phyloP scores from a whole-genome alignment of 2,113 vertebrate species.

The Rhinoderma darwinii region DNA sequence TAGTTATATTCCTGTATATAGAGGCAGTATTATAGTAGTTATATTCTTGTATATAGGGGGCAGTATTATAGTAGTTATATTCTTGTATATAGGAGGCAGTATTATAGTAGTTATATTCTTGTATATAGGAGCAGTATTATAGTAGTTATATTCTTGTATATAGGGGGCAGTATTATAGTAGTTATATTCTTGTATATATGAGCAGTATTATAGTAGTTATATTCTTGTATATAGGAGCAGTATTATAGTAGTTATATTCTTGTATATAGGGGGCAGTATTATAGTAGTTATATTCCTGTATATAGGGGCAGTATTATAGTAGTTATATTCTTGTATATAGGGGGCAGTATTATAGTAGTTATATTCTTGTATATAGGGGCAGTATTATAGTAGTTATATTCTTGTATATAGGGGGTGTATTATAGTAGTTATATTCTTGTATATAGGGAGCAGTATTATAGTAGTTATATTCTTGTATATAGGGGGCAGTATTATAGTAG shows the following conservation, averaged over 20 bases:
- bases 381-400: conserved; percentile 5
- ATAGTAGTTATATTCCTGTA: neutral
- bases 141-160: too few relatives aligned
- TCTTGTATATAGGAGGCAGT: neutral
- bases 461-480: neutral
- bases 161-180: neutral
- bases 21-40: too few relatives aligned
- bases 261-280: neutral
- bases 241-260: conserved; percentile 2
- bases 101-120: too few relatives aligned
- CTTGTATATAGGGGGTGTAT: neutral
- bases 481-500: neutral
- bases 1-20: too few relatives aligned
- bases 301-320: neutral
- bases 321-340: conserved; percentile 12
- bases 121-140: too few relatives aligned
- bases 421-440: conserved; percentile 6
- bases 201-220: neutral
- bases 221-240: neutral
- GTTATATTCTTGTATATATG: neutral
- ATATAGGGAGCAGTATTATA: neutral
- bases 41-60: too few relatives aligned
- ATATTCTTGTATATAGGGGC: neutral
- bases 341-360: neutral
- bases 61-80: conserved; percentile 7